These are phyloP conservation scores for Pteropus rufus DNA, from an alignment of 2,797 vertebrate genomes.

Conservation along the genomic window DNA sequence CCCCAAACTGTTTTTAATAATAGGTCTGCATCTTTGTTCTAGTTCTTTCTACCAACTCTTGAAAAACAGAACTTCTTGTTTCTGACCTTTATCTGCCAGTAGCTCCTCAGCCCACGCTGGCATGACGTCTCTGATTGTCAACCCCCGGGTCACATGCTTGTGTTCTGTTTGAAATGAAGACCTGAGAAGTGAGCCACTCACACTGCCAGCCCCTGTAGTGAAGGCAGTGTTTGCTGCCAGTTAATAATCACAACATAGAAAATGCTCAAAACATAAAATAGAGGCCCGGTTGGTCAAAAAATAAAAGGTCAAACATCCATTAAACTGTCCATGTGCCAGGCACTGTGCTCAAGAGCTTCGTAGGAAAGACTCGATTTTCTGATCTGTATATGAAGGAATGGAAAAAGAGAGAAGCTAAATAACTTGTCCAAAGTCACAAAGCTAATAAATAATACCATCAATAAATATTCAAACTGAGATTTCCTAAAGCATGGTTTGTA, in stretches of 20 bases:
- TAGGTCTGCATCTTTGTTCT: neutral
- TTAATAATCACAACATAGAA: neutral
- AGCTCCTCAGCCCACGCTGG: rapidly evolving
- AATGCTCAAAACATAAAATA: neutral
- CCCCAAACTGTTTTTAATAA: neutral
- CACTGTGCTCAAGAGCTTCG: neutral
- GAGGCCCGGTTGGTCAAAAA: neutral
- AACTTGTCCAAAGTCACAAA: neutral
- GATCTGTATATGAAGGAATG: neutral
- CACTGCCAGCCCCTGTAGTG: rapidly evolving
- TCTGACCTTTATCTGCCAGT: neutral
- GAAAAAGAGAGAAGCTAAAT: neutral
- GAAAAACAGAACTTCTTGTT: neutral
- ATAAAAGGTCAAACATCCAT: neutral
- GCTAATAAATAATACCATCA: neutral
- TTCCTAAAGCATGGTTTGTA: neutral
- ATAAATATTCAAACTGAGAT: neutral
- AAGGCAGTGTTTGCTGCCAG: neutral
- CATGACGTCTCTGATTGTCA: neutral
- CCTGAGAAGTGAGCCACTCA: neutral
- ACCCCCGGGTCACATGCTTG: neutral
- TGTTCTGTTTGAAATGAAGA: neutral
- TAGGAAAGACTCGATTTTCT: neutral
- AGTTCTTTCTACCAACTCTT: neutral
- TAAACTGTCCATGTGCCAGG: neutral